phyloP scores from a whole-genome alignment of 2,888 invertebrate genomes.

The Microctonus hyperodae region DNA sequence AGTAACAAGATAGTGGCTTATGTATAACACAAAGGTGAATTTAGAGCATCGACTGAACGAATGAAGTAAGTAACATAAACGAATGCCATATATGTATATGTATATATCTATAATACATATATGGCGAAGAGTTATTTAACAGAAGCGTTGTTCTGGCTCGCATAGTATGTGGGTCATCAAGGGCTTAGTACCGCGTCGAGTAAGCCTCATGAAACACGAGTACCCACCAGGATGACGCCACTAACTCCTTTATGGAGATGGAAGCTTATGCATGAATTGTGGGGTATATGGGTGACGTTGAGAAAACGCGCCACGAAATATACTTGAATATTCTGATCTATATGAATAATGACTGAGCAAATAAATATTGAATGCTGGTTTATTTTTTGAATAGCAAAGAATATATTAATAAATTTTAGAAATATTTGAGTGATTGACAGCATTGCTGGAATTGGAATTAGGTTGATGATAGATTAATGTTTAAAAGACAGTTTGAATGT shows the following conservation, averaged over 20 bases:
- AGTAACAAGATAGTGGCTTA: constrained; percentile 37
- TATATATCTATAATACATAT: constrained; percentile 5
- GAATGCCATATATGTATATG: constrained; percentile 9
- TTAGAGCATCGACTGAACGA: constrained; percentile 16
- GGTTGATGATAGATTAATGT: no score
- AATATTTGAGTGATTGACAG: no score
- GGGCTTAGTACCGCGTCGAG: constrained; percentile 50
- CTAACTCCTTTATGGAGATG: constrained; percentile 58
- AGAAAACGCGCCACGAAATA: not conserved
- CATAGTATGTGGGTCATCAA: constrained; percentile 54
- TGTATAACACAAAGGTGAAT: constrained; percentile 33
- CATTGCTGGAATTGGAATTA: no score
- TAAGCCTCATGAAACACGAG: constrained; percentile 58
- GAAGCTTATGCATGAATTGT: constrained; percentile 59
- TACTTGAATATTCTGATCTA: not conserved
- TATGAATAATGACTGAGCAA: not conserved
- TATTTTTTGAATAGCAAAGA: not conserved
- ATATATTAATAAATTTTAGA: no score
- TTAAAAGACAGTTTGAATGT: no score
- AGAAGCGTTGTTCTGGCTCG: constrained; percentile 54
- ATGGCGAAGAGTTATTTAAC: constrained; percentile 50
- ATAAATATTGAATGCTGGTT: not conserved
- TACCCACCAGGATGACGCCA: constrained; percentile 53
- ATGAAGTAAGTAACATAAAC: constrained; percentile 11
- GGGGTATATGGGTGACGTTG: constrained; percentile 39